A percentile compares a stretch with the other conserved stretches of the same genome.
These are phyloP conservation scores for Caenorhabditis drosophilae DNA, from an alignment of 2,888 invertebrate species.

Conservation along the genomic window DNA sequence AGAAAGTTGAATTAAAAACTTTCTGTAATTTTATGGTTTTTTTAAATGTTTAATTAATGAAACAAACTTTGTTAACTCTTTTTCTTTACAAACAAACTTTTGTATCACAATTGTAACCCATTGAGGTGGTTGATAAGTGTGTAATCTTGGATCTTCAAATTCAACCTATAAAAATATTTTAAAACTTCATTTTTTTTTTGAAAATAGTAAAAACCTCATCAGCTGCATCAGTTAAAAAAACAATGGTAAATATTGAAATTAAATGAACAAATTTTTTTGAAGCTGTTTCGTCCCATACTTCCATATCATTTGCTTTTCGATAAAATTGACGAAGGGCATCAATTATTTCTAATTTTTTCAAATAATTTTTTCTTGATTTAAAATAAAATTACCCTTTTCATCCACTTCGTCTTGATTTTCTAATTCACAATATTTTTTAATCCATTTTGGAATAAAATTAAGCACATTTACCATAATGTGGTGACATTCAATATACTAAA, in stretches of 20 bases:
- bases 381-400: constrained; percentile 8
- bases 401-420: constrained; percentile 7
- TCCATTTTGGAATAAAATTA: constrained; percentile 27
- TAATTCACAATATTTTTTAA: constrained; percentile 9
- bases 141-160: constrained; percentile 21
- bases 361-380: constrained; percentile 3
- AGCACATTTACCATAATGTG: constrained; percentile 6
- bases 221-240: neutral
- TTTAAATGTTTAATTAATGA: neutral
- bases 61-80: neutral
- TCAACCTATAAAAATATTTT: neutral
- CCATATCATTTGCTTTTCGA: constrained; percentile 12
- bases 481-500: constrained; percentile 21
- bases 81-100: constrained; percentile 17
- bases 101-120: constrained; percentile 11
- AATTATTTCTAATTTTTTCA: neutral
- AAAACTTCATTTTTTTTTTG: too few relatives aligned
- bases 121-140: constrained; percentile 6
- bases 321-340: constrained; percentile 11
- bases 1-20: neutral
- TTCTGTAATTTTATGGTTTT: neutral
- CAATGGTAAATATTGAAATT: constrained; percentile 3
- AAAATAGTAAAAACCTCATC: neutral
- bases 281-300: constrained; percentile 4
- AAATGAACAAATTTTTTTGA: neutral